Base-by-base conservation (phyloP, 2,888 invertebrate species). In the Eupithecia exiguata region DNA sequence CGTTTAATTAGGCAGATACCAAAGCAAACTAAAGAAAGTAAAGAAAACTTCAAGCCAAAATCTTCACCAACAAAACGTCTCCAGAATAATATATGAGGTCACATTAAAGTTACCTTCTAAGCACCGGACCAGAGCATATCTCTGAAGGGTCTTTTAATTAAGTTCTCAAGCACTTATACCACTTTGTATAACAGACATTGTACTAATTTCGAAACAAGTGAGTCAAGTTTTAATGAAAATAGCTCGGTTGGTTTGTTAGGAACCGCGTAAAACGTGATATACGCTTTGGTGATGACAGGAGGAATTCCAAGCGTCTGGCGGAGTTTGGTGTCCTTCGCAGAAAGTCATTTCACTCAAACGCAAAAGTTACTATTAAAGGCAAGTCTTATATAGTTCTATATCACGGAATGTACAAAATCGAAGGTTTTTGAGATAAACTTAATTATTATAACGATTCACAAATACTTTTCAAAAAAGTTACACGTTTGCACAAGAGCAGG, bases 181-280 rank as follows among this genome's bases (percentile, higher is more conserved):
- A 81, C 78, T 85, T 83, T 84, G 78, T 80, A 72, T 75, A 77
- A 77, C 81, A 81, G 82, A 84, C 76, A 74, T 82, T 81, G 79
- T 77, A 81, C 83, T 85, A 85, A 86, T 85, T 85, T 83, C 73
- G 78, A 83, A 82, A 83, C 81, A 83, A 86, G 84, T 84, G 82
- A 81, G 81, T 83, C 80, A 87, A 88, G 84, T 87, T 89, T 88
- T 86, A 86, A 88, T 88, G 87, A 87, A 85, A 87, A 87, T 84
- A 78, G 75, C 82, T 78, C 62, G 73, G 80, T 82, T 81, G 78
- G 83, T 84, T 84, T 81, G 82, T 82, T 83, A 75, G 77, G 72
- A 77, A 82, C 77, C 74, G 69, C 65, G 67, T 77, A 78, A 76
- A 79, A 77, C 72, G 75, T 79, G 78, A 81, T 80, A 73, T 78